Conservation (phyloP, 2,888 invertebrate species). For the Didymodactylos carnosus region DNA sequence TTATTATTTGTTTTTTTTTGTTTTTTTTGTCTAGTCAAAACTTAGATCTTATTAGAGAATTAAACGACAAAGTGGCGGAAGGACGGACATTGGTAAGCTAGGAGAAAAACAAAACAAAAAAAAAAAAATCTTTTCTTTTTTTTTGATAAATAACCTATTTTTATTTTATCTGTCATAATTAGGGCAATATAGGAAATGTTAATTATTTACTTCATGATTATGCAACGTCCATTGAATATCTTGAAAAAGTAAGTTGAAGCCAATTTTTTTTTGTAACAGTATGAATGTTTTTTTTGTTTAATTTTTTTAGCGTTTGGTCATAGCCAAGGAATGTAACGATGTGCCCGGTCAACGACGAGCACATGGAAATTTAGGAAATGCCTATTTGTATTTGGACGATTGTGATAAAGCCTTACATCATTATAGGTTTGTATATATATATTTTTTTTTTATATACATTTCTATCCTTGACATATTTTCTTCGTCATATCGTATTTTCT, state of each 20-base stretch:
- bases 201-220: conserved; percentile 81
- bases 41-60: conserved; percentile 61
- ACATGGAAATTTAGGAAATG: conserved; percentile 84
- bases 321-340: conserved; percentile 78
- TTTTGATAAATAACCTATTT: too few relatives aligned
- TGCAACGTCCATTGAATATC: conserved; percentile 70
- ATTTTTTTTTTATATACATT: background rate
- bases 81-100: conserved; percentile 58
- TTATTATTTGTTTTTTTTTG: too few relatives aligned
- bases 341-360: conserved; percentile 79
- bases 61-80: conserved; percentile 76
- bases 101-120: too few relatives aligned
- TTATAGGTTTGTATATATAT: conserved; percentile 77
- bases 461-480: too few relatives aligned
- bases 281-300: background rate
- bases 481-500: too few relatives aligned
- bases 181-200: conserved; percentile 92
- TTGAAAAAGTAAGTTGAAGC: conserved; percentile 54
- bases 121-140: too few relatives aligned
- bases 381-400: conserved; percentile 83
- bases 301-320: conserved; percentile 59
- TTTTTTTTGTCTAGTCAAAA: conserved; percentile 54
- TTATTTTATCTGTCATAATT: too few relatives aligned
- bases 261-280: background rate
- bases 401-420: conserved; percentile 83